Base-by-base conservation (phyloP, 2,888 invertebrate species). In the Drosophila prostipennis region DNA sequence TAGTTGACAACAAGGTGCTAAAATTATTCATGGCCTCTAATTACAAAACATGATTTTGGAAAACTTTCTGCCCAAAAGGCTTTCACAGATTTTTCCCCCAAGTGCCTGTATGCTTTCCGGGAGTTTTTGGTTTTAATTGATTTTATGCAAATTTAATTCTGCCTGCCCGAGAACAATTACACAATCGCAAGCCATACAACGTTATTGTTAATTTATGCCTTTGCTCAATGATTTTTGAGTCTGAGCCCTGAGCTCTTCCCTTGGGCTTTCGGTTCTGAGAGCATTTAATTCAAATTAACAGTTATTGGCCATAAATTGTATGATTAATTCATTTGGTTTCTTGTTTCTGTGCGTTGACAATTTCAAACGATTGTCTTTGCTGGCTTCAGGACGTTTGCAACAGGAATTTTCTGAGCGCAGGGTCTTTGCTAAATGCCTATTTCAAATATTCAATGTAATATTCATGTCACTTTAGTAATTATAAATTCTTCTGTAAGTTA, bases 11-110 rank as follows among this genome's bases (percentile, higher is more conserved):
- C 78, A 80, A 87, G 89, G 87, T 89, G 87, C 75, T 71, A 75
- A 89, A 87, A 87, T 88, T 89, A 87, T 89, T 89, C 89, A 87
- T 87, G 63, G 79, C 87, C 84, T 84, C 78, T 89, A 88, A 87
- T 87, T 87, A 87, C 72, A 72, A 77, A 81, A 88, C 87, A 88
- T 88, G 87, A 88, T 88, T 82, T 76, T 46, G 55, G 76, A 75
- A 76, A 86, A 85, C 53, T 78, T 78, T 65, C 48, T 42, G 54
- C 58, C 65, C 65, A 45, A 55, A 68, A 54, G 65, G 45, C 54
- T 32, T 54, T 26, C 34, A 29, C 65, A 65, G 65, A 49, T 58
- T 60, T 64, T 37, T 51, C 29, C 60, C 45, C 52, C 61, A 37
- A 56, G 52, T 42, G 51, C 48, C 48, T 16, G 45, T 54, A 32